A percentile compares a stretch with the other conserved stretches of the same genome.
phyloP scores from a whole-genome alignment of 1,140 invertebrate species.

The Zaprionus capensis region DNA sequence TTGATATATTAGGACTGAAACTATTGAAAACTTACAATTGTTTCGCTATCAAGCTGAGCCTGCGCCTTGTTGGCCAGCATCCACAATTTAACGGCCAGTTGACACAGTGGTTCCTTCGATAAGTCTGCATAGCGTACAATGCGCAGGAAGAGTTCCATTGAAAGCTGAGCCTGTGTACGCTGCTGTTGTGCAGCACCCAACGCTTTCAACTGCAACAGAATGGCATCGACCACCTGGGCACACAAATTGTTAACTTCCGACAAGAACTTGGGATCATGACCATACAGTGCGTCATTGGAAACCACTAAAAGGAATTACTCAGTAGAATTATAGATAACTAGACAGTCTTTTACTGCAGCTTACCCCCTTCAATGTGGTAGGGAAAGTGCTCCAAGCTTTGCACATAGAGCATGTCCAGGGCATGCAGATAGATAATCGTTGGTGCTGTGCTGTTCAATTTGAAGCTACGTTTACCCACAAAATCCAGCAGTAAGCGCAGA shows the following conservation, averaged over 20 bases:
- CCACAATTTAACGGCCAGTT: constrained; percentile 92
- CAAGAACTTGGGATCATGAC: constrained; percentile 94
- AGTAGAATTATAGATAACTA: not conserved
- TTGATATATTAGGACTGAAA: rapidly evolving
- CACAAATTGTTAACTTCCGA: constrained; percentile 92
- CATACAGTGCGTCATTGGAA: constrained; percentile 97
- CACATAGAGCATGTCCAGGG: constrained; percentile 78
- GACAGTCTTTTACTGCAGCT: not conserved
- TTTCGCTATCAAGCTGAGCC: constrained; percentile 66
- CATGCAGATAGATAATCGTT: constrained; percentile 87
- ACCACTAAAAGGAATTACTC: constrained; percentile 86
- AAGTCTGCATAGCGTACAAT: constrained; percentile 90
- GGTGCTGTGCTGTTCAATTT: constrained; percentile 86
- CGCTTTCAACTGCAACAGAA: constrained; percentile 90
- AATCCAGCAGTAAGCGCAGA: constrained; percentile 90
- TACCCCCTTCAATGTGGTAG: constrained; percentile 77
- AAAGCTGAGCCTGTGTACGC: constrained; percentile 88
- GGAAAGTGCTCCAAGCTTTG: constrained; percentile 76
- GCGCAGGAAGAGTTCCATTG: constrained; percentile 90
- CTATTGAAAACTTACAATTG: constrained; percentile 57
- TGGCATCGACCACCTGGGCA: constrained; percentile 90
- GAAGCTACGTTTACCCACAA: constrained; percentile 89
- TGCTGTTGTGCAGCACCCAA: constrained; percentile 87
- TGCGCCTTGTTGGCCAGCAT: constrained; percentile 88
- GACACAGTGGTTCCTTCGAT: constrained; percentile 86